Evolutionary conservation across 1,140 invertebrate genomes (phyloP).

Genomic region (Orchesella cincta): DNA sequence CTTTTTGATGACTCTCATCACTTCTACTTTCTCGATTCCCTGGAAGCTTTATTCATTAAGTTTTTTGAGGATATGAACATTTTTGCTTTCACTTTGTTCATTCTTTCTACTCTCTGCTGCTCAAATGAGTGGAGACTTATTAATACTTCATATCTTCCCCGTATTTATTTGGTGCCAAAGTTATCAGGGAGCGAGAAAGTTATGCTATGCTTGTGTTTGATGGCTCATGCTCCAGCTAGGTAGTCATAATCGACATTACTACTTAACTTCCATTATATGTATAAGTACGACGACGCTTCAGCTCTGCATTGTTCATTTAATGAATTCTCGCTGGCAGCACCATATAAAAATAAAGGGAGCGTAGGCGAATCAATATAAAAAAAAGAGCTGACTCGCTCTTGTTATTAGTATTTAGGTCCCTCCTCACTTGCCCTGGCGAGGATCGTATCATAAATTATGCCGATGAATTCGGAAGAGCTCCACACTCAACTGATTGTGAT

Average conservation of each 20-base stretch:
- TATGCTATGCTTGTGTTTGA: slow-evolving; percentile 27
- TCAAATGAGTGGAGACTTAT: slow-evolving; percentile 23
- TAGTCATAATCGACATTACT: slow-evolving; percentile 26
- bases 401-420: slow-evolving; percentile 15
- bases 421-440: slow-evolving; percentile 18
- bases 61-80: slow-evolving; percentile 25
- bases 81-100: slow-evolving; percentile 26
- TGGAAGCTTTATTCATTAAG: slow-evolving; percentile 28
- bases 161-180: slow-evolving; percentile 25
- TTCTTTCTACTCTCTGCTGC: slow-evolving; percentile 8
- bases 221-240: background rate
- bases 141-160: slow-evolving; percentile 14
- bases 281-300: background rate
- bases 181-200: background rate
- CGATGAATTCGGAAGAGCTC: too few species aligned
- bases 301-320: slow-evolving; percentile 19
- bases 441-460: slow-evolving; percentile 24
- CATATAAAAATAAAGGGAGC: slow-evolving; percentile 2
- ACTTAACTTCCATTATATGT: slow-evolving; percentile 24
- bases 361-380: slow-evolving; percentile 3
- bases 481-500: too few species aligned
- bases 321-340: slow-evolving; percentile 12
- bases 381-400: background rate
- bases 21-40: slow-evolving; percentile 25
- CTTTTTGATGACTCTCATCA: slow-evolving; percentile 30